These are phyloP conservation scores for Nephila pilipes DNA, from an alignment of 1,140 invertebrate genomes.

Conservation along the genomic window DNA sequence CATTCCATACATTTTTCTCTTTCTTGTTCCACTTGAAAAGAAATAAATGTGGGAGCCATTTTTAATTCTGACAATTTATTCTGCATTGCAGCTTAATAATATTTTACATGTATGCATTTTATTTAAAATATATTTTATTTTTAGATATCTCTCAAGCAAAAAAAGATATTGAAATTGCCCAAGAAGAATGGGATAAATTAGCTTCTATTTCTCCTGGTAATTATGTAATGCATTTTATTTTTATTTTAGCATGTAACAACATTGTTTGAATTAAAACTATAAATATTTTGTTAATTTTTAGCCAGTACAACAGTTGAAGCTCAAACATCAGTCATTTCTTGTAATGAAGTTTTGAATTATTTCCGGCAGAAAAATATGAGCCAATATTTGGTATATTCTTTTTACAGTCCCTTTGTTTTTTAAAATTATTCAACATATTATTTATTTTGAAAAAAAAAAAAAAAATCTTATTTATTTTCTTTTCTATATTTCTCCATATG, in stretches of 20 bases:
- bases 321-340: conserved; percentile 46
- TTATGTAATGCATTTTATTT: background rate
- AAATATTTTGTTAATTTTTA: conserved; percentile 2
- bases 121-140: background rate
- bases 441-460: background rate
- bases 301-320: background rate
- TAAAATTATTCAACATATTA: background rate
- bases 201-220: background rate
- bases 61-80: no score
- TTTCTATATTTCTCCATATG: no score
- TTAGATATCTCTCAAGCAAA: conserved; percentile 63
- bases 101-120: no score
- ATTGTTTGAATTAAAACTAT: no score
- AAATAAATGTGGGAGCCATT: no score
- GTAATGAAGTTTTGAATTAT: conserved; percentile 64
- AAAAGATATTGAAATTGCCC: conserved; percentile 69
- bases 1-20: no score
- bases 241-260: background rate
- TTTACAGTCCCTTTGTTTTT: background rate
- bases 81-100: no score
- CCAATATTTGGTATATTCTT: conserved; percentile 60
- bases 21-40: no score
- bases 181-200: conserved; percentile 63
- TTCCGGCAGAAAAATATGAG: conserved; percentile 60
- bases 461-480: background rate